Base-by-base conservation (phyloP, 2,797 vertebrate genomes). In the Acipenser ruthenus region DNA sequence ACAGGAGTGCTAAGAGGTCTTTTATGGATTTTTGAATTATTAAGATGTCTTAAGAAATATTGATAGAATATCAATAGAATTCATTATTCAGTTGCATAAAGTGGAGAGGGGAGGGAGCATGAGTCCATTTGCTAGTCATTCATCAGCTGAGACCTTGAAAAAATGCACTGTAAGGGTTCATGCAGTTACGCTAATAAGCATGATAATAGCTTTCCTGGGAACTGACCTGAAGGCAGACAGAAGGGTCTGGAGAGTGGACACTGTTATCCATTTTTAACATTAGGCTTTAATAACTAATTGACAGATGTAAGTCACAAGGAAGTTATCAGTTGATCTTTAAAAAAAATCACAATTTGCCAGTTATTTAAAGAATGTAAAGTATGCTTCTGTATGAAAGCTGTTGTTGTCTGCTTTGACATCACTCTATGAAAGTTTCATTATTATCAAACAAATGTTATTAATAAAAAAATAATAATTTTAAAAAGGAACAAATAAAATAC, bases 41-140 rank as follows among this genome's bases (percentile, higher is more conserved):
- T 95, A 93, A 94, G 82, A 73, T 86, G 83, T 88, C 90, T 89
- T 90, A 92, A 89, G 83, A 89, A 78, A 75, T 91, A 95, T 94
- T 91, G 93, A 94, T 93, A 90, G 88, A 89, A 87, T 91, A 92
- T 93, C 84, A 87, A 83, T 88, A 75, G 52, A 78, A 88, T 97
- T 86, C 95, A 98, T 97, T 94, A 97, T 97, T 95, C 84, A 97
- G 80, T 74, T 85, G 74, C 83, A 86, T 83, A 92, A 91, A 92
- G 91, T 86, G 23, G 23, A 84, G 64, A 5, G 73, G 75, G 60
- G 70, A 81, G 77, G 80, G 77, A 77, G 74, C 72, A 79, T 85
- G 79, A 82, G 81, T 37, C 70, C 78, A 76, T 83, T 83, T 80
- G 72, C 77, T 72, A 53, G 73, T 73, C 79, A 75, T 86, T 76